These are phyloP conservation scores for Yasuhikotakia modesta DNA, from an alignment of 2,797 vertebrate genomes.

Conservation along the genomic window DNA sequence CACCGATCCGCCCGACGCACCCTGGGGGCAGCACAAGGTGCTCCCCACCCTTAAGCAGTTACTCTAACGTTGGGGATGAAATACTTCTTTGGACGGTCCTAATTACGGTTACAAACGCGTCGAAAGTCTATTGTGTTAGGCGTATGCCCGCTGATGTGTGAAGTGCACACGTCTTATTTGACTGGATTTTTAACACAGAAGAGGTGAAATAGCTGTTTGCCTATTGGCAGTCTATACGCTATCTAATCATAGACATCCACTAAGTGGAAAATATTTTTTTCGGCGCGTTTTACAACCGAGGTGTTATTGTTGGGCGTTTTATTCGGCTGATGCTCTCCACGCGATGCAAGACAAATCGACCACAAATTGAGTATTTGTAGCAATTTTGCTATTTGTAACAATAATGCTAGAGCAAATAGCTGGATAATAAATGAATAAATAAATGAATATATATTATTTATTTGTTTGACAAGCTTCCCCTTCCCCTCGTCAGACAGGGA, in stretches of 20 bases:
- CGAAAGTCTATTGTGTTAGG: neutral
- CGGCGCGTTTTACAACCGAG: conserved; percentile 41
- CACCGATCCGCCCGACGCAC: neutral
- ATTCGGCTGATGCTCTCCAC: neutral
- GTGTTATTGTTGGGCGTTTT: conserved; percentile 38
- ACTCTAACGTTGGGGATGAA: neutral
- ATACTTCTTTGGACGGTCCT: neutral
- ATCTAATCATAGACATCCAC: neutral
- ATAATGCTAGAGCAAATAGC: neutral
- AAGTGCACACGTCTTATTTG: neutral
- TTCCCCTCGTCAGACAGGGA: neutral
- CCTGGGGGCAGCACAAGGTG: conserved; percentile 66
- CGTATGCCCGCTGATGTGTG: neutral
- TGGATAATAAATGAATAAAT: too few species aligned
- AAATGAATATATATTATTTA: too few species aligned
- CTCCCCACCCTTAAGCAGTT: neutral
- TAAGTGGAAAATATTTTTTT: neutral
- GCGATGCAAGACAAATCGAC: neutral
- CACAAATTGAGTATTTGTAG: neutral
- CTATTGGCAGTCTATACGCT: neutral
- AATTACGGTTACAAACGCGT: neutral
- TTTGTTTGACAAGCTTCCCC: neutral
- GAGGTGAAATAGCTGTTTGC: neutral
- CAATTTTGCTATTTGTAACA: neutral
- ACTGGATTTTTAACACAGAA: neutral